Conservation (phyloP, 2,888 invertebrate species). For the Pseudolycoriella hygida region DNA sequence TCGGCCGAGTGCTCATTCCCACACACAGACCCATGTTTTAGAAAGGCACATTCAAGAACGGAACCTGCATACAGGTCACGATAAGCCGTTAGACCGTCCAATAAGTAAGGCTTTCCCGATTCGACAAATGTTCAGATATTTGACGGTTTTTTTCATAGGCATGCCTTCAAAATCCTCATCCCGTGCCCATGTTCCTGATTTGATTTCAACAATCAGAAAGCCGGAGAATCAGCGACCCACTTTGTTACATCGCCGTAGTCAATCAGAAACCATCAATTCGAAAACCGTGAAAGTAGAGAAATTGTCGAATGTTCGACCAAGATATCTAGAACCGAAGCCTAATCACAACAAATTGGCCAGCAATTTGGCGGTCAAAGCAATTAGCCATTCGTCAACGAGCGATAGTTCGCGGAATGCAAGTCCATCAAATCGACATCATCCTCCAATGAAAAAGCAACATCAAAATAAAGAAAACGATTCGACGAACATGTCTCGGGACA, state of each 20-base stretch:
- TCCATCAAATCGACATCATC: constrained; percentile 17
- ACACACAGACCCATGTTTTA: constrained; percentile 5
- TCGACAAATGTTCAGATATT: neutral
- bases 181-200: constrained; percentile 21
- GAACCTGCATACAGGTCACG: neutral
- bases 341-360: constrained; percentile 14
- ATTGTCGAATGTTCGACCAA: constrained; percentile 31
- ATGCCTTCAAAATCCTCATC: constrained; percentile 22
- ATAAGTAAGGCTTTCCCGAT: neutral
- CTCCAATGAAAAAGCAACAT: neutral
- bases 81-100: neutral
- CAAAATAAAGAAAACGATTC: constrained; percentile 11
- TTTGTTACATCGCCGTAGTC: constrained; percentile 22
- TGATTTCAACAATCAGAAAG: constrained; percentile 10
- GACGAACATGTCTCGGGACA: constrained; percentile 26
- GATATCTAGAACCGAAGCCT: constrained; percentile 42
- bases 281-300: neutral
- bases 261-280: constrained; percentile 18
- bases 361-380: constrained; percentile 20
- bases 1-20: constrained; percentile 18
- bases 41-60: no score
- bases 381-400: constrained; percentile 25
- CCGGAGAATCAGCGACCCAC: constrained; percentile 8
- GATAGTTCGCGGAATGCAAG: constrained; percentile 27
- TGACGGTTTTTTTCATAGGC: constrained; percentile 11